phyloP scores from a whole-genome alignment of 2,797 vertebrate species.

The Sebastes taczanowskii region DNA sequence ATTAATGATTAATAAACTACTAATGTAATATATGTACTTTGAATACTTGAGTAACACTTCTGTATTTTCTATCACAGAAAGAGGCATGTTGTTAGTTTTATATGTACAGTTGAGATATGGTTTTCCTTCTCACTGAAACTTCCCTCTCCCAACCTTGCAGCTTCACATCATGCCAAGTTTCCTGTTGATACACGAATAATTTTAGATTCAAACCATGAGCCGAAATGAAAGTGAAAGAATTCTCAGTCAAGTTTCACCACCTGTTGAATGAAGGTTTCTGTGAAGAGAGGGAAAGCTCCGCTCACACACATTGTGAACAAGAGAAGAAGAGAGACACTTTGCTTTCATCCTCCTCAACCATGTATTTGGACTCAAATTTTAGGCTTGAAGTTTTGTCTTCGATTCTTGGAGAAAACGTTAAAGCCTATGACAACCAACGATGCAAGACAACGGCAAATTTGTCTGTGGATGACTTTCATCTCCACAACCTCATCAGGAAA shows the following conservation, averaged over 20 bases:
- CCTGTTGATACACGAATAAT: too few relatives aligned
- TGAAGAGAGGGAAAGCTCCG: background rate
- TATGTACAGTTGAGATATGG: background rate
- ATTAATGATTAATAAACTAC: background rate
- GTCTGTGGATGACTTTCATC: background rate
- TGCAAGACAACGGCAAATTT: background rate
- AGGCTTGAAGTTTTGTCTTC: background rate
- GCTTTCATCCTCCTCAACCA: background rate
- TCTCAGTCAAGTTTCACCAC: too few relatives aligned
- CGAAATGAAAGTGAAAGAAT: too few relatives aligned
- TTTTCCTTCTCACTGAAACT: background rate
- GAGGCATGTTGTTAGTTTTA: too few relatives aligned
- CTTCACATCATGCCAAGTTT: accelerated
- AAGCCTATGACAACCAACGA: background rate
- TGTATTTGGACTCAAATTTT: background rate
- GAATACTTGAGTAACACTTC: too few relatives aligned
- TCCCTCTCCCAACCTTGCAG: too few relatives aligned
- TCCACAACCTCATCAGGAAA: background rate
- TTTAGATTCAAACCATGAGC: too few relatives aligned
- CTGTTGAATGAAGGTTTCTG: background rate
- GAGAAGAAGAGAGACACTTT: background rate
- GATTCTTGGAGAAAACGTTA: background rate
- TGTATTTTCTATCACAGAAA: too few relatives aligned
- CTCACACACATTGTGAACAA: background rate
- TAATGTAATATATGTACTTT: background rate